A percentile compares a stretch with the other conserved stretches of the same genome.
These are phyloP conservation scores for Prunella himalayana DNA, from an alignment of 2,113 vertebrate genomes.

Conservation along the genomic window DNA sequence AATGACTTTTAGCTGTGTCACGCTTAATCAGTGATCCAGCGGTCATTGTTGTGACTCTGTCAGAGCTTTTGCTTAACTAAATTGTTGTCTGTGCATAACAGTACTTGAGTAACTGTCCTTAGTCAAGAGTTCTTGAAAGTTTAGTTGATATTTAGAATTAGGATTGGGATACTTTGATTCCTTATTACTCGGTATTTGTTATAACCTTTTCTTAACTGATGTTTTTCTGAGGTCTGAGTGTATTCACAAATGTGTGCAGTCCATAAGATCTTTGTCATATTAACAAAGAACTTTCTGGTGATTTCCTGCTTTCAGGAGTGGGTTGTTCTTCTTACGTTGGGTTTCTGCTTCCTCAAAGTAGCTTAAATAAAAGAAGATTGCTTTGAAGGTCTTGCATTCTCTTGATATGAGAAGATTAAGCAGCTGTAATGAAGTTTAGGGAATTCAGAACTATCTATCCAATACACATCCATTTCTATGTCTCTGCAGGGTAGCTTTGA, in stretches of 20 bases:
- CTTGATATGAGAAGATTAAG: background rate
- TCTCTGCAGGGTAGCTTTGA: background rate
- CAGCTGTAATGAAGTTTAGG: background rate
- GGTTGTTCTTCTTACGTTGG: background rate
- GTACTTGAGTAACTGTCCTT: background rate
- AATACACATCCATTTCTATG: background rate
- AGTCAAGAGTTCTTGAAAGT: background rate
- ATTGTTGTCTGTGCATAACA: background rate
- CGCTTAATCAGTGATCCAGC: rapidly evolving
- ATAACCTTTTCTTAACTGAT: background rate
- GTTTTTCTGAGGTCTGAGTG: background rate
- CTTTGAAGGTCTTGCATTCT: background rate
- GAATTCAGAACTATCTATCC: background rate
- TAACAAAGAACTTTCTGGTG: background rate
- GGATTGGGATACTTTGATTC: background rate
- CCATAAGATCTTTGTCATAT: background rate
- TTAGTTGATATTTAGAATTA: background rate
- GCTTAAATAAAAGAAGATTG: background rate
- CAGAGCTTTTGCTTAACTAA: background rate
- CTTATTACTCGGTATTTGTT: background rate
- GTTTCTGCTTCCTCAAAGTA: background rate
- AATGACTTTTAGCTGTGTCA: background rate
- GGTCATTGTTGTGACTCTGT: background rate
- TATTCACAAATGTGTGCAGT: background rate
- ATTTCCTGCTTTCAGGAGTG: background rate